Evolutionary conservation across 2,113 vertebrate species (phyloP).

Genomic region (Tragelaphus scriptus): DNA sequence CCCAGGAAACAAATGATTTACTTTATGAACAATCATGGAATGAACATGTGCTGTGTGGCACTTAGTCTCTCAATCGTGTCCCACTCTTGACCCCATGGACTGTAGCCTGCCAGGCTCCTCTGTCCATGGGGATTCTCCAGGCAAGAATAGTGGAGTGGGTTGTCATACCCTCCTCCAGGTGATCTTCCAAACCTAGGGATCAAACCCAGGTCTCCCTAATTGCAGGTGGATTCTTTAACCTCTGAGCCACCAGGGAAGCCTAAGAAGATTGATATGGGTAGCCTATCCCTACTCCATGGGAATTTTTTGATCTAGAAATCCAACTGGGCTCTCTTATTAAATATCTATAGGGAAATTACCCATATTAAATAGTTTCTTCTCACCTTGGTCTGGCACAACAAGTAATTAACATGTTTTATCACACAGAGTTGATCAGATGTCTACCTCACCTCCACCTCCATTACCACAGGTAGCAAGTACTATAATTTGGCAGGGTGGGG

Average conservation of each 20-base stretch:
- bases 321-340: neutral
- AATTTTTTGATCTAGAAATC: neutral
- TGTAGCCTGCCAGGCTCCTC: neutral
- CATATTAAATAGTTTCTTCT: neutral
- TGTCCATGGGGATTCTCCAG: neutral
- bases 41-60: neutral
- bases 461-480: neutral
- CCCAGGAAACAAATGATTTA: conserved; percentile 16
- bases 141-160: neutral
- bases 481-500: neutral
- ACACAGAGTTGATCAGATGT: neutral
- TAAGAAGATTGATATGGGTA: neutral
- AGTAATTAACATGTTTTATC: neutral
- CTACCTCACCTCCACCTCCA: neutral
- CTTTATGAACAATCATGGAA: neutral
- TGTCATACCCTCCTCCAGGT: neutral
- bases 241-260: neutral
- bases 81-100: neutral
- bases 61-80: neutral
- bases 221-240: neutral
- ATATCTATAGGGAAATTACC: neutral
- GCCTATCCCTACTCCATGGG: neutral
- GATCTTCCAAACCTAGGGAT: neutral
- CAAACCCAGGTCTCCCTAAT: neutral
- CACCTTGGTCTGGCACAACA: neutral